Evolutionary conservation across 2,888 invertebrate genomes (phyloP).

Genomic region (Polyommatus icarus): DNA sequence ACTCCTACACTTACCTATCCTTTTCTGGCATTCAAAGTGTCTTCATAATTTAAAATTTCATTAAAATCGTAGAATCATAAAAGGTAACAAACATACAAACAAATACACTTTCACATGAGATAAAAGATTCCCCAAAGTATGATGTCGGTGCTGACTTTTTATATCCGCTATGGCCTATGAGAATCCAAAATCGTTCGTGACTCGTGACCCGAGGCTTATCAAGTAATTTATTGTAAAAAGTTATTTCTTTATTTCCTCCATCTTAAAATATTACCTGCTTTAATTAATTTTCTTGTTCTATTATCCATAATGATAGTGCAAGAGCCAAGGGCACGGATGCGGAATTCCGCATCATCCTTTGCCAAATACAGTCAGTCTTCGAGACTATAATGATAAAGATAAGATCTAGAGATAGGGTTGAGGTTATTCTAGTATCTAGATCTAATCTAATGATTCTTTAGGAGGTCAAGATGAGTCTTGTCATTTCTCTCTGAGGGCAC

Average conservation of each 20-base stretch:
- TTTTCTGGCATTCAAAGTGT: too few relatives aligned
- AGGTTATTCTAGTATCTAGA: background rate
- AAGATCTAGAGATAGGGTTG: background rate
- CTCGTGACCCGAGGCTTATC: background rate
- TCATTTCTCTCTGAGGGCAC: background rate
- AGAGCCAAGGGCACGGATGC: background rate
- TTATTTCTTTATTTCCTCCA: background rate
- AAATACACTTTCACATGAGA: too few relatives aligned
- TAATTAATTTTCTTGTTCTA: background rate
- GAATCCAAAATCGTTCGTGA: background rate
- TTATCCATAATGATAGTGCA: background rate
- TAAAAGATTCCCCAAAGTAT: too few relatives aligned
- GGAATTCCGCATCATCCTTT: conserved; percentile 2
- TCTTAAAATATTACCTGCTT: background rate
- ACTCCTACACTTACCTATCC: too few relatives aligned
- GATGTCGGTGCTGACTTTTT: too few relatives aligned
- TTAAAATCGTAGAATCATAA: too few relatives aligned
- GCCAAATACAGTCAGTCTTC: conserved; percentile 8
- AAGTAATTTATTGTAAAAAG: background rate
- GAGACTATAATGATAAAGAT: background rate
- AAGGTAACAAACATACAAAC: too few relatives aligned
- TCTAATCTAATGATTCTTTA: background rate
- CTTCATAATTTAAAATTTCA: too few relatives aligned
- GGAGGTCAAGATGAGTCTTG: background rate
- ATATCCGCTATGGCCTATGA: too few relatives aligned